A percentile compares a stretch with the other conserved stretches of the same genome.
phyloP scores from a whole-genome alignment of 2,888 invertebrate genomes.

The Polyommatus icarus region DNA sequence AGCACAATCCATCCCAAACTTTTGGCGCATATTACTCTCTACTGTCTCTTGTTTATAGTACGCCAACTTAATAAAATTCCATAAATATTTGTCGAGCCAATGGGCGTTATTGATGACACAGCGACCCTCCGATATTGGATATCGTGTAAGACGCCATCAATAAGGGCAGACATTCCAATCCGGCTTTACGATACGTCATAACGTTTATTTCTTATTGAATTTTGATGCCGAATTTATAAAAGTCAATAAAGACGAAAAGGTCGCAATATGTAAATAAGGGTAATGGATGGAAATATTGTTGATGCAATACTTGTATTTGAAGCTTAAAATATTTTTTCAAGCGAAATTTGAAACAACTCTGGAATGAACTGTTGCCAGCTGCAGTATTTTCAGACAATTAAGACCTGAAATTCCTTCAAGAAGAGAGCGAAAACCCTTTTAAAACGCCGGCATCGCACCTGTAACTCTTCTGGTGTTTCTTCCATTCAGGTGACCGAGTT shows the following conservation, averaged over 20 bases:
- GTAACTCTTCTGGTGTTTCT: too few relatives aligned
- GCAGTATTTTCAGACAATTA: too few relatives aligned
- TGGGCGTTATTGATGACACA: constrained; percentile 38
- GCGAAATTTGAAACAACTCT: too few relatives aligned
- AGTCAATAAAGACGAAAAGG: neutral
- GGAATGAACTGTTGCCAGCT: too few relatives aligned
- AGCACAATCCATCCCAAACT: too few relatives aligned
- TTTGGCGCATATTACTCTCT: neutral
- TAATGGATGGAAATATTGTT: neutral
- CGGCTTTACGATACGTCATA: constrained; percentile 44
- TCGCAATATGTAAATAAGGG: neutral
- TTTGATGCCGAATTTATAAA: constrained; percentile 12
- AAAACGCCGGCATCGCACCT: too few relatives aligned
- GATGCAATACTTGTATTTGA: too few relatives aligned
- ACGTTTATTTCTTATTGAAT: constrained; percentile 37
- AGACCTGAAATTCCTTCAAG: too few relatives aligned
- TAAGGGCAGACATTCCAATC: constrained; percentile 46
- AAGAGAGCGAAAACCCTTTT: too few relatives aligned
- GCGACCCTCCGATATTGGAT: constrained; percentile 43
- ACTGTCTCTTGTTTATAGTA: neutral
- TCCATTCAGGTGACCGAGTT: too few relatives aligned
- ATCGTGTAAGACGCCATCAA: constrained; percentile 46
- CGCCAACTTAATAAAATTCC: constrained; percentile 11
- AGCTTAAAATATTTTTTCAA: too few relatives aligned
- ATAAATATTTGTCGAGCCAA: constrained; percentile 32